Conservation (phyloP, 2,797 vertebrate species). For the Merluccius polli region DNA sequence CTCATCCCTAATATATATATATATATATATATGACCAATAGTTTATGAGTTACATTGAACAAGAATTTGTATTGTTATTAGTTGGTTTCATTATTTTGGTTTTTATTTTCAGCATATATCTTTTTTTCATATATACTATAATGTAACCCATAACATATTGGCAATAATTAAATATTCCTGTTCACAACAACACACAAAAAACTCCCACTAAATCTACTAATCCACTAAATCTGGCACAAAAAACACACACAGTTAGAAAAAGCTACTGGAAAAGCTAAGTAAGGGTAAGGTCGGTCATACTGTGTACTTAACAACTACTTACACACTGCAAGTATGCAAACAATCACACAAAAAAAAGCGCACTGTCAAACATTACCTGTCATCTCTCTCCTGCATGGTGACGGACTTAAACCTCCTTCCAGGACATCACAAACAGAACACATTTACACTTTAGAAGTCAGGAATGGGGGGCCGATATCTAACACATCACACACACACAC, state of each 20-base stretch:
- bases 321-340: conserved; percentile 15
- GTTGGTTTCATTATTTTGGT: no score
- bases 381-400: conserved; percentile 49
- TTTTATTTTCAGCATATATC: background rate
- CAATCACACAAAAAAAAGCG: background rate
- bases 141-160: background rate
- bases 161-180: background rate
- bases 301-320: background rate
- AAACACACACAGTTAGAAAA: background rate
- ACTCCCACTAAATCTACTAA: background rate
- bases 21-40: background rate
- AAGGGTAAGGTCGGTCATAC: background rate
- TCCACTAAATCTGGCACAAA: no score
- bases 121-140: background rate
- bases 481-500: background rate
- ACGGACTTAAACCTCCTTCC: conserved; percentile 62
- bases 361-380: conserved; percentile 57
- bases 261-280: background rate
- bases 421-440: conserved; percentile 47
- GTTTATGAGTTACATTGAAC: background rate
- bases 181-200: background rate
- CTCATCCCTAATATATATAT: background rate
- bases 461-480: background rate
- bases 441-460: conserved; percentile 41
- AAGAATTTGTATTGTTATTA: background rate